phyloP scores from a whole-genome alignment of 1,140 invertebrate species.

The Heliothis virescens region DNA sequence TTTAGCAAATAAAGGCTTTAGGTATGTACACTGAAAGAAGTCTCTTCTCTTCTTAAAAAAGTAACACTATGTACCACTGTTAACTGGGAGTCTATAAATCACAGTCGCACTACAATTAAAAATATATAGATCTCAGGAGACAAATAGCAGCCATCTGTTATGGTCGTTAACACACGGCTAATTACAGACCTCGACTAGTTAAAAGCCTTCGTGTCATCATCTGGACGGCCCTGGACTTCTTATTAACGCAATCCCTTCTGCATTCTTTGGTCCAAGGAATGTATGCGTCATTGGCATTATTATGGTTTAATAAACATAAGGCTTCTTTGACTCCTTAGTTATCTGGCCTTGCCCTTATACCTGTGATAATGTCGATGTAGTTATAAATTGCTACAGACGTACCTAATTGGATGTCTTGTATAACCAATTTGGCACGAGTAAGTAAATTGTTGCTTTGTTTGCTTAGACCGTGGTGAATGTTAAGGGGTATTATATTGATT shows the following conservation, averaged over 20 bases:
- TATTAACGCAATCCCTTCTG: constrained; percentile 59
- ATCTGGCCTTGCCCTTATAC: background rate
- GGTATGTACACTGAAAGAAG: too few species aligned
- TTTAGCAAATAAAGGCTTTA: too few species aligned
- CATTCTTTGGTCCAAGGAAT: constrained; percentile 62
- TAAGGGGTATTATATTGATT: background rate
- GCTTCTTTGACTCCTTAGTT: constrained; percentile 41
- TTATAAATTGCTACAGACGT: background rate
- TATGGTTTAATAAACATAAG: constrained; percentile 50
- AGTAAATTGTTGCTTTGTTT: too few species aligned
- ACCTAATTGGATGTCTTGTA: background rate
- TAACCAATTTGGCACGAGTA: too few species aligned
- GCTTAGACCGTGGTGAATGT: too few species aligned
- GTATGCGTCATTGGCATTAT: constrained; percentile 49
- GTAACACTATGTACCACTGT: background rate
- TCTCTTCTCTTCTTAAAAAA: too few species aligned
- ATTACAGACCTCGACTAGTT: constrained; percentile 54
- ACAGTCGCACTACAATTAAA: background rate
- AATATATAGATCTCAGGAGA: background rate
- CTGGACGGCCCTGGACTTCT: constrained; percentile 46
- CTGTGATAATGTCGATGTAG: background rate
- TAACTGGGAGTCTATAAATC: background rate
- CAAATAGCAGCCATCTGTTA: constrained; percentile 16
- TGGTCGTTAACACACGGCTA: constrained; percentile 56
- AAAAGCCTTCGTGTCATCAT: constrained; percentile 46